phyloP scores from a whole-genome alignment of 92 coral and sea anemone species.

The Muricea muricata region DNA sequence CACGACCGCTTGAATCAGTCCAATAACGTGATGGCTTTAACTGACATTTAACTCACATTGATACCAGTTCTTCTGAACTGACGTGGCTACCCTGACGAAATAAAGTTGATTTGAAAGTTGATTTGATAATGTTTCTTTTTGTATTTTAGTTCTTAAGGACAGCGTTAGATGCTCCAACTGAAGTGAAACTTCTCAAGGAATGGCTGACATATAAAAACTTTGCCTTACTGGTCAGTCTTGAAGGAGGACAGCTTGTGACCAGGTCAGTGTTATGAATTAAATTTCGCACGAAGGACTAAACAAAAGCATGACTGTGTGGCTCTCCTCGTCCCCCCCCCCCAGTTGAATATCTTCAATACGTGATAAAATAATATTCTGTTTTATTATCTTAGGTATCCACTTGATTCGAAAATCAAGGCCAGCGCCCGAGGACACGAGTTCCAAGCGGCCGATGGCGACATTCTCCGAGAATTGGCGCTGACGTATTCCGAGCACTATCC shows the following conservation, averaged over 20 bases:
- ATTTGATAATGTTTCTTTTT: neutral
- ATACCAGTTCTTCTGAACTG: too few species aligned
- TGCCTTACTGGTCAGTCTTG: constrained; percentile 81
- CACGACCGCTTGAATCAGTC: too few species aligned
- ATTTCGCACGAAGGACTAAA: too few species aligned
- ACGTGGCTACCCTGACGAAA: too few species aligned
- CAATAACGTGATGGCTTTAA: too few species aligned
- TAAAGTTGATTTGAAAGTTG: too few species aligned
- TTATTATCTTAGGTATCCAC: constrained; percentile 76
- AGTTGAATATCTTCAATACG: neutral
- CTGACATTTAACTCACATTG: too few species aligned
- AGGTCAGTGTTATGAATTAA: constrained; percentile 76
- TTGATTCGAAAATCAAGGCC: constrained; percentile 59
- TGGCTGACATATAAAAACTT: constrained; percentile 84
- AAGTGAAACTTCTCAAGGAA: constrained; percentile 76
- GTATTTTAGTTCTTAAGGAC: constrained; percentile 65
- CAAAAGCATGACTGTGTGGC: too few species aligned
- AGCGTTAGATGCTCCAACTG: constrained; percentile 79
- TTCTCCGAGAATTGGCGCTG: constrained; percentile 79
- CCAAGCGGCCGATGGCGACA: constrained; percentile 74
- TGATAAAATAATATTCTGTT: too few species aligned
- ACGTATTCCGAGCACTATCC: constrained; percentile 79
- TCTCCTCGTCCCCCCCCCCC: too few species aligned
- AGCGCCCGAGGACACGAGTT: constrained; percentile 63
- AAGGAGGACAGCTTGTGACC: constrained; percentile 89